phyloP scores from a whole-genome alignment of 2,113 vertebrate species.

The Desmodus rotundus region DNA sequence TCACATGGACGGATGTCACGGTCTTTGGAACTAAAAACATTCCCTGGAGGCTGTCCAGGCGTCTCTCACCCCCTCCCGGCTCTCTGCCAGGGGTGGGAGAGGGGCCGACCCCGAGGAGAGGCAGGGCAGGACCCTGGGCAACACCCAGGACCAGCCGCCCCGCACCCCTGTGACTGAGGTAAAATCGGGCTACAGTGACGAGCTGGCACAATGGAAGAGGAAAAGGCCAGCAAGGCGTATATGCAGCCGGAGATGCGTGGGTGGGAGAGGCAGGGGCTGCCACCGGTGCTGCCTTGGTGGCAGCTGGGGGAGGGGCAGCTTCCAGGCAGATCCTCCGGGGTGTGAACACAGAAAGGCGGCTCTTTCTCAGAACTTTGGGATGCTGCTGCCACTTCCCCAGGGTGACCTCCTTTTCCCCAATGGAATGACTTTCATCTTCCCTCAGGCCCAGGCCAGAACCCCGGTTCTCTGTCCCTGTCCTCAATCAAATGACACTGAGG shows the following conservation, averaged over 20 bases:
- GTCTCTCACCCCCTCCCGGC: background rate
- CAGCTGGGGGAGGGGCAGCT: background rate
- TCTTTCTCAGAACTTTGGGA: constrained; percentile 22
- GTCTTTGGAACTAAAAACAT: constrained; percentile 64
- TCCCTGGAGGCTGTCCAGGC: background rate
- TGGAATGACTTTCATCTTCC: background rate
- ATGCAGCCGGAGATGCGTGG: background rate
- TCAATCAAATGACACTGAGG: background rate
- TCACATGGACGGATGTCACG: constrained; percentile 40
- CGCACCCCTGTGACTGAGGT: background rate
- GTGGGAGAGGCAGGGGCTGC: background rate
- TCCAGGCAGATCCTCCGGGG: background rate
- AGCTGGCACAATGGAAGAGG: background rate
- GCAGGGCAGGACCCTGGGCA: background rate
- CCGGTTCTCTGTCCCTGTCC: background rate
- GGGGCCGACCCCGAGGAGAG: background rate
- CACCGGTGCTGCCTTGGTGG: background rate
- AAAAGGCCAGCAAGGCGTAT: background rate
- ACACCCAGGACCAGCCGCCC: background rate
- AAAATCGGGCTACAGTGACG: background rate
- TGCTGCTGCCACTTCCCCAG: background rate
- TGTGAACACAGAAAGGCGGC: background rate
- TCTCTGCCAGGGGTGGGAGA: background rate
- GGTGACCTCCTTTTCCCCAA: background rate
- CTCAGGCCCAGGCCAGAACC: background rate